A percentile compares a stretch with the other conserved stretches of the same genome.
Evolutionary conservation across 2,888 invertebrate species (phyloP).

Genomic region (Cerastis rubricosa): DNA sequence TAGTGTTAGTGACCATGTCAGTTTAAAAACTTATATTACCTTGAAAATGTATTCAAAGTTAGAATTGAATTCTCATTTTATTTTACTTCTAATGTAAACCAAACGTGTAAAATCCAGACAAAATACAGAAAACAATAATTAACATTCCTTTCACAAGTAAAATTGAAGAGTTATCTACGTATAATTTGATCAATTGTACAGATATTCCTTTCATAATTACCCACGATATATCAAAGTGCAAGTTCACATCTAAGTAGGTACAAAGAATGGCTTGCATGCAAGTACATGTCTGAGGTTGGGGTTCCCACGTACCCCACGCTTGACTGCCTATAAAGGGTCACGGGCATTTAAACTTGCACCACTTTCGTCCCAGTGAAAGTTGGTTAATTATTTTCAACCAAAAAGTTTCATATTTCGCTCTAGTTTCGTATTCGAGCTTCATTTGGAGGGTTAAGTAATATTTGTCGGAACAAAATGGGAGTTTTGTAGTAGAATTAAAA

Average conservation of each 20-base stretch:
- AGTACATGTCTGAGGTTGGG: constrained; percentile 23
- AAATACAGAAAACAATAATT: constrained; percentile 23
- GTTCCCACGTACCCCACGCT: constrained; percentile 64
- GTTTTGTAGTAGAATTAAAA: constrained; percentile 38
- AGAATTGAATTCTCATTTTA: background rate
- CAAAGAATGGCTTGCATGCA: constrained; percentile 33
- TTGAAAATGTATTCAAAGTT: background rate
- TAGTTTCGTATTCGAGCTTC: constrained; percentile 59
- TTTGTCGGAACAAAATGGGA: constrained; percentile 40
- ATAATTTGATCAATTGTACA: constrained; percentile 38
- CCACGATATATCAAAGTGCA: constrained; percentile 43
- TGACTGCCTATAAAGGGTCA: constrained; percentile 59
- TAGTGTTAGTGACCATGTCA: too few relatives aligned
- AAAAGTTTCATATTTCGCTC: constrained; percentile 65
- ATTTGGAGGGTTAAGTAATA: constrained; percentile 63
- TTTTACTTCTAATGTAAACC: background rate
- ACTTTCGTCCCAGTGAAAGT: constrained; percentile 63
- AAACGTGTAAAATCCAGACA: background rate
- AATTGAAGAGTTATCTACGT: constrained; percentile 22
- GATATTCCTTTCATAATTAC: constrained; percentile 49
- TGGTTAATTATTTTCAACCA: constrained; percentile 62
- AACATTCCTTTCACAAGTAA: constrained; percentile 7
- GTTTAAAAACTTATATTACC: too few relatives aligned
- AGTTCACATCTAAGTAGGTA: constrained; percentile 27
- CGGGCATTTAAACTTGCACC: constrained; percentile 62